Evolutionary conservation across 2,888 invertebrate genomes (phyloP).

Genomic region (Spodoptera picta): DNA sequence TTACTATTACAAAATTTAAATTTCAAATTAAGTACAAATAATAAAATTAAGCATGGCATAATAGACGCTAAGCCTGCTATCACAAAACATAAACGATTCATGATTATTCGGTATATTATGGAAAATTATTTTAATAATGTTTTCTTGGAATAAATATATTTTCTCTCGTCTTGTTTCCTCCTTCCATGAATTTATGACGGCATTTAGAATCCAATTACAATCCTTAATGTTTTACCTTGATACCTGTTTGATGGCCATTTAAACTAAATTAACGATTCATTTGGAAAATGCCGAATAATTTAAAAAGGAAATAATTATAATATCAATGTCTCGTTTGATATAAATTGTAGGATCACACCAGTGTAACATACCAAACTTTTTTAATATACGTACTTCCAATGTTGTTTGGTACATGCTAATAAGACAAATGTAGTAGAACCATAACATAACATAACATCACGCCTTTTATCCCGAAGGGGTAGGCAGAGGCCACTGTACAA

Average conservation of each 20-base stretch:
- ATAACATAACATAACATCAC: too few species aligned
- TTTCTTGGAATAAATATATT: conserved; percentile 13
- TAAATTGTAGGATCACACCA: too few species aligned
- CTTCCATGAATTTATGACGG: conserved; percentile 20
- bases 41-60: neutral
- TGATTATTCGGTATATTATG: conserved; percentile 25
- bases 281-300: neutral
- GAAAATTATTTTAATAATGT: conserved; percentile 24
- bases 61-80: conserved; percentile 8
- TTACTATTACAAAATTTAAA: too few species aligned
- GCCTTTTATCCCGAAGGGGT: too few species aligned
- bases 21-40: neutral
- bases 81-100: conserved; percentile 17
- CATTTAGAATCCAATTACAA: conserved; percentile 28
- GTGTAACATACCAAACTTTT: too few species aligned
- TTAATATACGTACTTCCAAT: too few species aligned
- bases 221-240: conserved; percentile 11
- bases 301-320: neutral
- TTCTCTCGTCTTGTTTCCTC: conserved; percentile 7
- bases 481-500: too few species aligned
- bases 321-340: too few species aligned
- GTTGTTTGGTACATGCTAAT: too few species aligned
- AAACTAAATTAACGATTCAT: conserved; percentile 3
- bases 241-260: conserved; percentile 9
- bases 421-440: too few species aligned